Evolutionary conservation across 2,888 invertebrate genomes (phyloP).

Genomic region (Rapana venosa): DNA sequence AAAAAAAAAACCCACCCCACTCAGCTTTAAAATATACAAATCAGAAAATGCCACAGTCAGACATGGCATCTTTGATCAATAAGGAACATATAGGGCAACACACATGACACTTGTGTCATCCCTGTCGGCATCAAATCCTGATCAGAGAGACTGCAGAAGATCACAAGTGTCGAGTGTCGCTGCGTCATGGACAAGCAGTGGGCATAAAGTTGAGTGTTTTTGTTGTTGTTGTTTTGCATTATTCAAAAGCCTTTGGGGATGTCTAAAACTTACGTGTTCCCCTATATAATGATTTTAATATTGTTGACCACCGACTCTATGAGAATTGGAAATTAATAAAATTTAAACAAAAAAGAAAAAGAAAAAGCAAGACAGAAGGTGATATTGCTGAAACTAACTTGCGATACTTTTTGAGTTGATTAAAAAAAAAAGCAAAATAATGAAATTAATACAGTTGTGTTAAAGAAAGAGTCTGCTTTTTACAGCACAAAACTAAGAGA

Average conservation of each 20-base stretch:
- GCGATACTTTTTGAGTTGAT: too few species aligned
- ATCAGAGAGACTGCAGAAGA: background rate
- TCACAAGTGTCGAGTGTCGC: background rate
- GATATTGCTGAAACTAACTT: too few species aligned
- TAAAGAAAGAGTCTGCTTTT: too few species aligned
- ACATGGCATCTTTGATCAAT: background rate
- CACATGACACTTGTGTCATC: conserved; percentile 2
- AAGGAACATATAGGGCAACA: background rate
- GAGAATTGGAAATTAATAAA: background rate
- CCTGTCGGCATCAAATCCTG: background rate
- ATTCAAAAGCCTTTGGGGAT: background rate
- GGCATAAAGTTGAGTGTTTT: too few species aligned
- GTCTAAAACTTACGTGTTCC: background rate
- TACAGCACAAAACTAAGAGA: too few species aligned
- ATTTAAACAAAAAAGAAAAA: background rate
- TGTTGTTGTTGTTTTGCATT: background rate
- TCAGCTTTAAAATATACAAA: background rate
- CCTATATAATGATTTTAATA: background rate
- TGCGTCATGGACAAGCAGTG: background rate
- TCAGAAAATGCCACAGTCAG: background rate
- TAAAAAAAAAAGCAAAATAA: too few species aligned
- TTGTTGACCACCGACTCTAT: background rate
- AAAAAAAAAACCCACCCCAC: too few species aligned
- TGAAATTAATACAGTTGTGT: too few species aligned
- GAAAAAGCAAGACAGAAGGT: too few species aligned